phyloP scores from a whole-genome alignment of 2,797 vertebrate genomes.

The Lycodopsis pacificus region DNA sequence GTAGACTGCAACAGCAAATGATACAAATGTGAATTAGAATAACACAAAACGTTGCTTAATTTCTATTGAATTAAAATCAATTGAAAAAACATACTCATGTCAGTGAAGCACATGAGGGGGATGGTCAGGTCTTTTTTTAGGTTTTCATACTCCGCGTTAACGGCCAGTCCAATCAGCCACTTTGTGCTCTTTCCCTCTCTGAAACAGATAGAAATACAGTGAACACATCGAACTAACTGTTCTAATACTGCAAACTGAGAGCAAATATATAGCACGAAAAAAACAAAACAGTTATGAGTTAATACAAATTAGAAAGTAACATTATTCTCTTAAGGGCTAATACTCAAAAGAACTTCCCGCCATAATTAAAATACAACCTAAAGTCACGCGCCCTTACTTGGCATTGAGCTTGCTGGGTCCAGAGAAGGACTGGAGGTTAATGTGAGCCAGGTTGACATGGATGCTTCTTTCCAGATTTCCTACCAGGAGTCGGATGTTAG shows the following conservation, averaged over 20 bases:
- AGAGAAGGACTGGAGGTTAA: constrained; percentile 89
- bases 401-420: constrained; percentile 74
- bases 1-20: constrained; percentile 83
- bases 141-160: constrained; percentile 85
- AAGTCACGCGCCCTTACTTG: constrained; percentile 56
- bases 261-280: not conserved
- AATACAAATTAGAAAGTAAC: not conserved
- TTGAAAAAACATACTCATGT: constrained; percentile 75
- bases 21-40: not conserved
- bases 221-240: not conserved
- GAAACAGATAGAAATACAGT: constrained; percentile 15
- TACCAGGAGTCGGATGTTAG: constrained; percentile 92
- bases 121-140: constrained; percentile 87
- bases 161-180: constrained; percentile 93
- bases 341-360: not conserved
- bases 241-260: not conserved
- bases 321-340: not conserved
- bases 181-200: constrained; percentile 90
- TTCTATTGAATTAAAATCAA: not conserved
- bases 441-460: constrained; percentile 86
- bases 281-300: not conserved
- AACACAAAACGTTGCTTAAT: not conserved
- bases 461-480: constrained; percentile 70
- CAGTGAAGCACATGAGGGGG: constrained; percentile 90
- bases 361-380: not conserved